Conservation (phyloP, 1,140 invertebrate genomes). For the Penaeus chinensis region DNA sequence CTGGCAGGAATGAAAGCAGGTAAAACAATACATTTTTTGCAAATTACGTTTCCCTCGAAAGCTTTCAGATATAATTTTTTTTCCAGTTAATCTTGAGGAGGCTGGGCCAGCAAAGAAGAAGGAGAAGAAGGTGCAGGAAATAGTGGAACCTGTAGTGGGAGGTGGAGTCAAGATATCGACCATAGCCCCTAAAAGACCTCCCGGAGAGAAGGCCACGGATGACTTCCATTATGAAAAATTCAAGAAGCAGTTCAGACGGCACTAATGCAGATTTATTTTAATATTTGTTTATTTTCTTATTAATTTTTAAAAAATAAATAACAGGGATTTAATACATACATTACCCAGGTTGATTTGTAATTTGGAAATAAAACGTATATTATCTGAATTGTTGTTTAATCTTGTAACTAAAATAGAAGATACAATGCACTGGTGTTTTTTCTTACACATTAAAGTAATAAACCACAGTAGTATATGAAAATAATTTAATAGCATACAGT, state of each 20-base stretch:
- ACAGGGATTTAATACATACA: too few species aligned
- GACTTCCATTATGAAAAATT: slow-evolving; percentile 98
- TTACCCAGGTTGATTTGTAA: too few species aligned
- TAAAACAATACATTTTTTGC: neutral
- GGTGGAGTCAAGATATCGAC: slow-evolving; percentile 68
- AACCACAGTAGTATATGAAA: too few species aligned
- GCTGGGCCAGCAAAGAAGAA: slow-evolving; percentile 69
- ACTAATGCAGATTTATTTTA: slow-evolving; percentile 69
- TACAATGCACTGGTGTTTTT: too few species aligned
- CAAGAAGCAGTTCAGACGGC: slow-evolving; percentile 94
- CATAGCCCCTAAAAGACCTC: slow-evolving; percentile 77
- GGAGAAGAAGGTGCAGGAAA: slow-evolving; percentile 67
- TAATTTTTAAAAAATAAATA: too few species aligned
- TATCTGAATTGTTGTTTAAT: too few species aligned
- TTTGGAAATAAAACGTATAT: too few species aligned
- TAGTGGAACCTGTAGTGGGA: slow-evolving; percentile 74
- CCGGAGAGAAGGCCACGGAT: slow-evolving; percentile 82
- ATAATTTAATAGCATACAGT: too few species aligned
- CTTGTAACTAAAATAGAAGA: too few species aligned
- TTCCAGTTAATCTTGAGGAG: slow-evolving; percentile 84
- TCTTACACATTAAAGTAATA: too few species aligned
- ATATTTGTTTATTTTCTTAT: too few species aligned
- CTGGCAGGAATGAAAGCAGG: neutral
- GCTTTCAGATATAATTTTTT: neutral
- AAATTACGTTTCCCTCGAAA: too few species aligned